Conservation (phyloP, 1,140 invertebrate species). For the Drosophila takahashii region DNA sequence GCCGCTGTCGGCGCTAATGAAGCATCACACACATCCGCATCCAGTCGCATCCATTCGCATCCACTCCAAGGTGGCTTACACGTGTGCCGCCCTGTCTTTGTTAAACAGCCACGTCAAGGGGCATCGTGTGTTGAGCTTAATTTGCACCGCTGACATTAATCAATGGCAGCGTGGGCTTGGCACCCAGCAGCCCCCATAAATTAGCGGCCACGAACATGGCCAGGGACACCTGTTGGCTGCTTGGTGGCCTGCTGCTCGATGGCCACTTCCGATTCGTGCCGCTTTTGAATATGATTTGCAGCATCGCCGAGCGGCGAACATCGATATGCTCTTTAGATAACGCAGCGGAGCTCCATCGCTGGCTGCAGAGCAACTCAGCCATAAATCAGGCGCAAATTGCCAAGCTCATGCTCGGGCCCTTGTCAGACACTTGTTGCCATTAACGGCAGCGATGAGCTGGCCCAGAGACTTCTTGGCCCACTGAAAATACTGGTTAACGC, state of each 20-base stretch:
- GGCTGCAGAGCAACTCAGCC: no score
- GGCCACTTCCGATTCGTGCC: slow-evolving; percentile 60
- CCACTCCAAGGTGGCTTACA: slow-evolving; percentile 9
- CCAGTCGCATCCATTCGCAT: not conserved
- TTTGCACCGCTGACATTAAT: slow-evolving; percentile 70
- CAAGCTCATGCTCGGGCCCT: slow-evolving; percentile 33
- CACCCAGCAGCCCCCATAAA: slow-evolving; percentile 49
- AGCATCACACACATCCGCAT: slow-evolving; percentile 44
- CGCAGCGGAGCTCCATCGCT: not conserved
- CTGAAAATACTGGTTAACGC: slow-evolving; percentile 27
- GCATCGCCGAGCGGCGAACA: slow-evolving; percentile 49
- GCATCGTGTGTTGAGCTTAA: slow-evolving; percentile 40
- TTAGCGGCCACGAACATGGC: slow-evolving; percentile 40
- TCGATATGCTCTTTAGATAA: slow-evolving; percentile 80
- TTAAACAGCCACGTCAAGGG: slow-evolving; percentile 13
- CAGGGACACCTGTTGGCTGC: slow-evolving; percentile 44
- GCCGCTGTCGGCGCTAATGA: slow-evolving; percentile 71
- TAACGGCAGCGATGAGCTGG: slow-evolving; percentile 36
- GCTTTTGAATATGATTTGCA: slow-evolving; percentile 56
- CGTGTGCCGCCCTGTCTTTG: slow-evolving; percentile 5
- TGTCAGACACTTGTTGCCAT: slow-evolving; percentile 67
- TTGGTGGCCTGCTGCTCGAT: slow-evolving; percentile 13
- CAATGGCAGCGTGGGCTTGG: slow-evolving; percentile 59
- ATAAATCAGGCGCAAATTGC: slow-evolving; percentile 67
- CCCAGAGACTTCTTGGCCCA: slow-evolving; percentile 25